phyloP scores from a whole-genome alignment of 2,113 vertebrate genomes.

The Ondatra zibethicus region DNA sequence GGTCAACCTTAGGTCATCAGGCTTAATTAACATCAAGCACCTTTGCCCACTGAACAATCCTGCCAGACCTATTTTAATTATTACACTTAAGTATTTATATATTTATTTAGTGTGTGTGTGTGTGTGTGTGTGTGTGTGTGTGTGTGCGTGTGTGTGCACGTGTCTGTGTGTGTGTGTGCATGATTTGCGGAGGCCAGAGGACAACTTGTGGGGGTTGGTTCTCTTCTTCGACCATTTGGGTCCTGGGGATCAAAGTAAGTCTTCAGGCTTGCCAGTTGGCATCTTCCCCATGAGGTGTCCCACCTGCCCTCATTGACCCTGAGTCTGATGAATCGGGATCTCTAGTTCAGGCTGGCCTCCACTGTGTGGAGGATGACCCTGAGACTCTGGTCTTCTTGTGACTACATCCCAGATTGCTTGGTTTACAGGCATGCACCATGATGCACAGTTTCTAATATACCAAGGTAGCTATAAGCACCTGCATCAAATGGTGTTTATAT shows the following conservation, averaged over 20 bases:
- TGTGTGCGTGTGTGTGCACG: not conserved
- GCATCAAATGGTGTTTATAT: not conserved
- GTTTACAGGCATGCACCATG: not conserved
- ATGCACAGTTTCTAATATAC: not conserved
- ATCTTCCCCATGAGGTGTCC: too few species aligned
- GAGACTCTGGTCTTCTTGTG: not conserved
- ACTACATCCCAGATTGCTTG: too few species aligned
- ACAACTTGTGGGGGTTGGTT: not conserved
- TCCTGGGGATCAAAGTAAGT: not conserved
- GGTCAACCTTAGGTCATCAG: not conserved
- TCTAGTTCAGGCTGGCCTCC: not conserved
- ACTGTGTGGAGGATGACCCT: not conserved
- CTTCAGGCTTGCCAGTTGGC: not conserved
- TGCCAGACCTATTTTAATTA: not conserved
- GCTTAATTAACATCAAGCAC: not conserved
- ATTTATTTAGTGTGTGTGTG: not conserved
- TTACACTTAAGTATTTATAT: not conserved
- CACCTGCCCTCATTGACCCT: not conserved
- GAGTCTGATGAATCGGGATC: not conserved
- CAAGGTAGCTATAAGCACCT: conserved; percentile 32
- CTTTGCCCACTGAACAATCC: not conserved
- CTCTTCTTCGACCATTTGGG: not conserved
- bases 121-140: not conserved
- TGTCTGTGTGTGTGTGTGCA: not conserved
- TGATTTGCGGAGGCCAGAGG: not conserved